These are phyloP conservation scores for Ptilodon capucinus DNA, from an alignment of 2,888 invertebrate species.

Conservation along the genomic window DNA sequence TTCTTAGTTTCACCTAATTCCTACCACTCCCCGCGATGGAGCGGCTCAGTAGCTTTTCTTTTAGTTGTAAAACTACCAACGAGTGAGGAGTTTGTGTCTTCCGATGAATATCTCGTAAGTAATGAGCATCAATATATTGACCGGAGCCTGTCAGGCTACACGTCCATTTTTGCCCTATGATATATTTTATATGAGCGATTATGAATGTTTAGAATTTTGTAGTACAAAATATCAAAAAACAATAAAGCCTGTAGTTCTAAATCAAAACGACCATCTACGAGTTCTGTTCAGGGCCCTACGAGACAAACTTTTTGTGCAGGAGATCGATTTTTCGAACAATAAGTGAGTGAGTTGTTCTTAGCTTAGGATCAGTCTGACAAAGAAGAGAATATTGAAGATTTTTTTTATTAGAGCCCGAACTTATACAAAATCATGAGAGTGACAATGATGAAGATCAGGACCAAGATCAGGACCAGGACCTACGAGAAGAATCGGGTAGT, in stretches of 20 bases:
- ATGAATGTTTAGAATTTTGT: slow-evolving; percentile 1
- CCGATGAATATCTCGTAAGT: slow-evolving; percentile 6
- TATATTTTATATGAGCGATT: too few relatives aligned
- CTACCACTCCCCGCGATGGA: slow-evolving; percentile 14
- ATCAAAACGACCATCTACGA: slow-evolving; percentile 4
- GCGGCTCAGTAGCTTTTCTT: slow-evolving; percentile 18
- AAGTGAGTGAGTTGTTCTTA: slow-evolving; percentile 3
- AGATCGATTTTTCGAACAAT: slow-evolving; percentile 7
- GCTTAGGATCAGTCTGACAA: not conserved
- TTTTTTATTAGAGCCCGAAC: too few relatives aligned
- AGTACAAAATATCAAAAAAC: slow-evolving; percentile 4
- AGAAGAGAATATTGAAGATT: too few relatives aligned
- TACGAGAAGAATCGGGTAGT: too few relatives aligned
- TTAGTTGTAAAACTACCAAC: slow-evolving; percentile 11
- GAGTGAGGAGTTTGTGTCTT: slow-evolving; percentile 6
- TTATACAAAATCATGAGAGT: too few relatives aligned
- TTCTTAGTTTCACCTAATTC: too few relatives aligned
- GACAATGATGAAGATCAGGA: too few relatives aligned
- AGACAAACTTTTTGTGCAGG: slow-evolving; percentile 2
- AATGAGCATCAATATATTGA: not conserved
- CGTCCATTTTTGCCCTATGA: too few relatives aligned
- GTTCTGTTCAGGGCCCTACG: slow-evolving; percentile 9
- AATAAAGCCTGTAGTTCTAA: slow-evolving; percentile 5
- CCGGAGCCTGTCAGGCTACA: not conserved
- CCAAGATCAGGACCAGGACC: too few relatives aligned